Conservation (phyloP, 2,113 vertebrate genomes). For the Craseonycteris thonglongyai region DNA sequence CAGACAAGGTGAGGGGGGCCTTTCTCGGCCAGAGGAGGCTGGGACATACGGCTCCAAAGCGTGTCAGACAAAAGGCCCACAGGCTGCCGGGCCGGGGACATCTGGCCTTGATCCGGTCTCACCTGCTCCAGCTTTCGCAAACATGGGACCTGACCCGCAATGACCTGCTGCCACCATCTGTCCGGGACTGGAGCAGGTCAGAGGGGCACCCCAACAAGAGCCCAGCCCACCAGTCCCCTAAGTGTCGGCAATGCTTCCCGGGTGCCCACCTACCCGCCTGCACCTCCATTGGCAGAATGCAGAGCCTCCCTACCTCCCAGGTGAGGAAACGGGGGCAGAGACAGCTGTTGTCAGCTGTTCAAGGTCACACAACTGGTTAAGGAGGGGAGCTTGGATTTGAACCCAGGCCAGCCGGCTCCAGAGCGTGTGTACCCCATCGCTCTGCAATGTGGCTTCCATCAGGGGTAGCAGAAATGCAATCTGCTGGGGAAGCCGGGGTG, state of each 20-base stretch:
- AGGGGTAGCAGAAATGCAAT: neutral
- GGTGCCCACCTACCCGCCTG: accelerated
- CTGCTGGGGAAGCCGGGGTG: too few relatives aligned
- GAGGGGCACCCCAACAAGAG: neutral
- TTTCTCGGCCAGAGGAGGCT: constrained; percentile 61
- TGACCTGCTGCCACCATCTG: constrained; percentile 58
- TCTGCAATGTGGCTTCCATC: neutral
- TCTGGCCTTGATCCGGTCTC: constrained; percentile 75
- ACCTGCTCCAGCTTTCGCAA: constrained; percentile 74
- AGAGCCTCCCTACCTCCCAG: neutral
- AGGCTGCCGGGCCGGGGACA: constrained; percentile 73
- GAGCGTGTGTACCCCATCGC: accelerated
- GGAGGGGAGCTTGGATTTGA: neutral
- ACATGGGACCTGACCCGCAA: constrained; percentile 59
- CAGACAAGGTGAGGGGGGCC: neutral
- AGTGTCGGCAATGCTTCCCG: accelerated
- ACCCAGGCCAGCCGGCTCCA: neutral
- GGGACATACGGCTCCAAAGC: constrained; percentile 70
- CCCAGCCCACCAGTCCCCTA: neutral
- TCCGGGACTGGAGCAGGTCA: constrained; percentile 15
- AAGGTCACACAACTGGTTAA: neutral
- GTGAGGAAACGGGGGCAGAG: neutral
- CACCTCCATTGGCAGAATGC: neutral
- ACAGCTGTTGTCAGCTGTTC: accelerated
- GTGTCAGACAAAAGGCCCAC: constrained; percentile 70